Evolutionary conservation across 2,888 invertebrate genomes (phyloP), one percentile per base, ranked within the genome.

Genomic region (Theodoxus fluviatilis): DNA sequence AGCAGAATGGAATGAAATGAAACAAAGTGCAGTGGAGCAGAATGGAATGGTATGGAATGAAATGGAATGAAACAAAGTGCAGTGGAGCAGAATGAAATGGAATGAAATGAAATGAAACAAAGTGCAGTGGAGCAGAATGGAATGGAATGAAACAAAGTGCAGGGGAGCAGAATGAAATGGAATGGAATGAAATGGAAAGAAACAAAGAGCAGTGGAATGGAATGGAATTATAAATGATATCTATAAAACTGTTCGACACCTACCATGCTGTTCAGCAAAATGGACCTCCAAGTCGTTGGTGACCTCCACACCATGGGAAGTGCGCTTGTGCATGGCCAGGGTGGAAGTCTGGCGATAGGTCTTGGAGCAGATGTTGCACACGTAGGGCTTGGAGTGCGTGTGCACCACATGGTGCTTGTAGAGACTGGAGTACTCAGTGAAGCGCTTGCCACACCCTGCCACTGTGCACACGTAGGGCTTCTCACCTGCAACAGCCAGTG

Each of bases 371-470:
- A 90, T 86, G 74, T 88, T 88, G 78, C 92, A 92, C 63, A 88
- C 87, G 76, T 90, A 91, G 3, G 90, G 90, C 78, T 90, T 90
- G 72, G 89, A 87, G 67, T 90, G 90, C 33, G 90, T 90, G 82
- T 92, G 92, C 4, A 89, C 91, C 47, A 90, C 88, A 78, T 91
- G 90, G 82, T 92, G 92, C 81, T 92, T 92, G 83, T 91, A 91
- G 25, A 92, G 88, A 77, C 91, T 91, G 66, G 92, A 92, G 83
- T 92, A 92, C 83, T 92, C 92, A 0, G 92, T 92, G 79, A 92
- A 92, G 63, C 91, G 87, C 81, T 91, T 91, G 31, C 90, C 90
- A 83, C 92, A 92, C 64, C 90, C 90, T 87, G 81, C 86, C 18
- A 91, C 89, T 18, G 89, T 86, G 81, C 92, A 92, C 28, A 90